phyloP scores from a whole-genome alignment of 2,113 vertebrate genomes.

The Gnathonemus longibarbis region DNA sequence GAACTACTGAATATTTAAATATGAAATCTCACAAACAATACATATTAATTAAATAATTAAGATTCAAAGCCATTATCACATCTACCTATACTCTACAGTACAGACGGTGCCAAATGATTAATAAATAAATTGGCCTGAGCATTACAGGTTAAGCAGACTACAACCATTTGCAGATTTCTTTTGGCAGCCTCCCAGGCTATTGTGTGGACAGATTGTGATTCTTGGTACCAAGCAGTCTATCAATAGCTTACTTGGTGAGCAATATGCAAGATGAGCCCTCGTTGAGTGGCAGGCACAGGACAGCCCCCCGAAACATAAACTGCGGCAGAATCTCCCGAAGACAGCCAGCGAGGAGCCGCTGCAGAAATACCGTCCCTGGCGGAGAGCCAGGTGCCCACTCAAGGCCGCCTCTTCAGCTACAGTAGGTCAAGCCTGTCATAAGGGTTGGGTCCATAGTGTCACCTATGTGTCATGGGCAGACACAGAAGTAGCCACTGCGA shows the following conservation, averaged over 20 bases:
- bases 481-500: neutral
- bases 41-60: neutral
- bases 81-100: neutral
- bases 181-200: constrained; percentile 37
- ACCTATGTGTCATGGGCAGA: constrained; percentile 27
- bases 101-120: neutral
- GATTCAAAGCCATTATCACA: constrained; percentile 4
- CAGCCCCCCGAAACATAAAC: constrained; percentile 29
- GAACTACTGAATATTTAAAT: constrained; percentile 3
- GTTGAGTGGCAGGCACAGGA: constrained; percentile 29
- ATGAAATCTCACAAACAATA: constrained; percentile 2
- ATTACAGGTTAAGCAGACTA: constrained; percentile 19
- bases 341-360: constrained; percentile 21
- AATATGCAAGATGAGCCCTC: constrained; percentile 33
- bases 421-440: constrained; percentile 27
- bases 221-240: constrained; percentile 17
- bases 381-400: constrained; percentile 24
- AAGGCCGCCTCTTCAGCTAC: constrained; percentile 23
- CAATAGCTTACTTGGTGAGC: constrained; percentile 30
- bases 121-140: neutral
- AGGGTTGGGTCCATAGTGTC: constrained; percentile 23
- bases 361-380: constrained; percentile 44
- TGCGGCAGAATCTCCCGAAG: constrained; percentile 22
- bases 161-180: constrained; percentile 31
- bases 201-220: constrained; percentile 35